A percentile compares a stretch with the other conserved stretches of the same genome.
Evolutionary conservation across 1,140 invertebrate genomes (phyloP).

Genomic region (Bombus cullumanus): DNA sequence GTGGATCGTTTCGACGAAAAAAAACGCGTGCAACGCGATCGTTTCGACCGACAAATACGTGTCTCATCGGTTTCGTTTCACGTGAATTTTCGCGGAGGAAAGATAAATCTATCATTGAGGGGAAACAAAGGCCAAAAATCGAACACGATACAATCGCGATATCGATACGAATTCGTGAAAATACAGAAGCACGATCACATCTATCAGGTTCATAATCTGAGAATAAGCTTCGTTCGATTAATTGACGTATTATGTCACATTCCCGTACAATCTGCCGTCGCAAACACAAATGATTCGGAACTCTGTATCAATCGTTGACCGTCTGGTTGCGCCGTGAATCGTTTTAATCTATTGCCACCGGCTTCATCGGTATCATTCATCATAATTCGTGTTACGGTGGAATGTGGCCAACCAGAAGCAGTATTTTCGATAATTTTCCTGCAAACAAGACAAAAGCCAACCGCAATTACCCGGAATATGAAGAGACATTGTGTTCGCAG

Average conservation of each 20-base stretch:
- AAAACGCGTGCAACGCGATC: not conserved
- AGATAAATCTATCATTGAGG: not conserved
- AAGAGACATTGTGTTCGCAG: not conserved
- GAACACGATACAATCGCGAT: not conserved
- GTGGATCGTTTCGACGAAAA: not conserved
- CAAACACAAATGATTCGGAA: not conserved
- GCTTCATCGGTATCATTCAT: not conserved
- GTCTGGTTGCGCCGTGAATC: not conserved
- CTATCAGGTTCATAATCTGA: not conserved
- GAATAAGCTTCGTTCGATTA: conserved; percentile 18
- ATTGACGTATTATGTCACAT: not conserved
- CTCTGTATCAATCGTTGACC: not conserved
- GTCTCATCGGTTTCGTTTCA: conserved; percentile 6
- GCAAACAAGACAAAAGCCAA: not conserved
- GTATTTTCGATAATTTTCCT: not conserved
- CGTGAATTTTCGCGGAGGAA: conserved; percentile 20
- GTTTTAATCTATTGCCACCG: not conserved
- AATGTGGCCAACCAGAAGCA: not conserved
- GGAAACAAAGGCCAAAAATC: not conserved
- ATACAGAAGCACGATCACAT: not conserved
- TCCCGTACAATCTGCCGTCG: not conserved
- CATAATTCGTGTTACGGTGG: not conserved
- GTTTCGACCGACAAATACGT: conserved; percentile 20
- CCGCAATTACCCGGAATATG: not conserved
- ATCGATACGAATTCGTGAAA: conserved; percentile 2